phyloP scores from a whole-genome alignment of 2,113 vertebrate species.

The Oxyura jamaicensis region DNA sequence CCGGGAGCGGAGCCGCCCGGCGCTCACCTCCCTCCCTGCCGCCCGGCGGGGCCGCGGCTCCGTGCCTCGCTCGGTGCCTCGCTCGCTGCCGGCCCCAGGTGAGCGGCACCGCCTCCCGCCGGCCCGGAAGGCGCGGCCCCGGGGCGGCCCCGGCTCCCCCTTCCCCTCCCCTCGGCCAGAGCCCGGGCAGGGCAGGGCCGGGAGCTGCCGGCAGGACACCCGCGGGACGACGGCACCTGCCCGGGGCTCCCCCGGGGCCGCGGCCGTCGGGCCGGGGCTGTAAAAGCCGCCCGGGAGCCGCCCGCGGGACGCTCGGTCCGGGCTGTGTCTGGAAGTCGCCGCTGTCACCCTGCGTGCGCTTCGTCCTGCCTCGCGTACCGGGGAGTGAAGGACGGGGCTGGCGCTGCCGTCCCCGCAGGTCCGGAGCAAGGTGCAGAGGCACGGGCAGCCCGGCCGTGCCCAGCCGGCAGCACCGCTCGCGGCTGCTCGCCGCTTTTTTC shows the following conservation, averaged over 20 bases:
- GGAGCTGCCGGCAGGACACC: too few relatives aligned
- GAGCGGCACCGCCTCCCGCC: slow-evolving; percentile 34
- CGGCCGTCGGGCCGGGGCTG: too few relatives aligned
- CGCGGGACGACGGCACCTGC: too few relatives aligned
- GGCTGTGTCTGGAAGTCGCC: not conserved
- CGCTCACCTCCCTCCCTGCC: not conserved
- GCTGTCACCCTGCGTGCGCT: not conserved
- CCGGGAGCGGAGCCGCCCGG: not conserved
- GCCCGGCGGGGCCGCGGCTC: too few relatives aligned
- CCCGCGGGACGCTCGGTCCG: too few relatives aligned
- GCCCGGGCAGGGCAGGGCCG: too few relatives aligned
- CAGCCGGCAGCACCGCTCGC: not conserved
- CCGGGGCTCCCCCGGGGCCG: too few relatives aligned
- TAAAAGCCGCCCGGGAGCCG: too few relatives aligned
- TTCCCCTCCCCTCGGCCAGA: not conserved
- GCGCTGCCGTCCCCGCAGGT: not conserved
- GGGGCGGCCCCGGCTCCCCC: not conserved
- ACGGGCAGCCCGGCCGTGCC: rapidly evolving
- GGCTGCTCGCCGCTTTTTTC: not conserved
- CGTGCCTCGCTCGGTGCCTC: too few relatives aligned
- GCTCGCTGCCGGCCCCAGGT: slow-evolving; percentile 13
- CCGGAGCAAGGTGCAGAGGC: not conserved
- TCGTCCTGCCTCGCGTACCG: not conserved
- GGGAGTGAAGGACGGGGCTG: rapidly evolving
- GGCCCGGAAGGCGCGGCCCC: slow-evolving; percentile 25